Conservation (phyloP, 2,797 vertebrate genomes). For the Xiphorhynchus erythropygius region DNA sequence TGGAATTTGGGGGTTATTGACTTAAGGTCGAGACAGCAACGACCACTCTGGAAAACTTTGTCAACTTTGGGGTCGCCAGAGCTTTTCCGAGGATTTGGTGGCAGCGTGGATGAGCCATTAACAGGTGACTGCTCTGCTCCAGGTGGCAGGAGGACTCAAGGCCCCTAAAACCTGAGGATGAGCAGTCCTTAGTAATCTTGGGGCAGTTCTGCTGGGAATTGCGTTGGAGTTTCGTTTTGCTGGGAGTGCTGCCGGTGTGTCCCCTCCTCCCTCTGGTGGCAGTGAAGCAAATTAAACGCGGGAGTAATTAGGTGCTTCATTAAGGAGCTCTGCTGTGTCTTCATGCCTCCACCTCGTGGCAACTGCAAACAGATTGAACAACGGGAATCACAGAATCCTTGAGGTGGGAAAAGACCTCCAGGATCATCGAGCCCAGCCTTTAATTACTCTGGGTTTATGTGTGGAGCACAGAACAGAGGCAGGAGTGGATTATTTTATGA, state of each 20-base stretch:
- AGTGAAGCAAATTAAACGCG: not conserved
- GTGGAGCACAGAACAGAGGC: not conserved
- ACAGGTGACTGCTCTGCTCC: not conserved
- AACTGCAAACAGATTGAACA: not conserved
- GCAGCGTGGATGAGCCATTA: not conserved
- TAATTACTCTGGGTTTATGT: not conserved
- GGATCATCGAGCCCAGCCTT: not conserved
- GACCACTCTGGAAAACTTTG: not conserved
- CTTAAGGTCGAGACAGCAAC: not conserved
- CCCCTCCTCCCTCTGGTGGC: not conserved
- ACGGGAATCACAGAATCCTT: not conserved
- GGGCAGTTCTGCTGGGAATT: not conserved
- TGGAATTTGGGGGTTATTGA: not conserved
- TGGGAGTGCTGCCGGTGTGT: not conserved
- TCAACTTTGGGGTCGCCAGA: accelerated
- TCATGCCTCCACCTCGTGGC: not conserved
- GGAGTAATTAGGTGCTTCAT: not conserved
- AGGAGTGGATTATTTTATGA: not conserved
- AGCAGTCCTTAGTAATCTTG: not conserved
- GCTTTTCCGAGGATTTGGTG: not conserved
- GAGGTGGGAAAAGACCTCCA: not conserved
- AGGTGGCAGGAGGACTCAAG: not conserved
- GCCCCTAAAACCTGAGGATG: not conserved
- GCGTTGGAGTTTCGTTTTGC: not conserved
- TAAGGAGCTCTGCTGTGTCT: not conserved